Evolutionary conservation across 2,113 vertebrate species (phyloP).

Genomic region (Heterotis niloticus): DNA sequence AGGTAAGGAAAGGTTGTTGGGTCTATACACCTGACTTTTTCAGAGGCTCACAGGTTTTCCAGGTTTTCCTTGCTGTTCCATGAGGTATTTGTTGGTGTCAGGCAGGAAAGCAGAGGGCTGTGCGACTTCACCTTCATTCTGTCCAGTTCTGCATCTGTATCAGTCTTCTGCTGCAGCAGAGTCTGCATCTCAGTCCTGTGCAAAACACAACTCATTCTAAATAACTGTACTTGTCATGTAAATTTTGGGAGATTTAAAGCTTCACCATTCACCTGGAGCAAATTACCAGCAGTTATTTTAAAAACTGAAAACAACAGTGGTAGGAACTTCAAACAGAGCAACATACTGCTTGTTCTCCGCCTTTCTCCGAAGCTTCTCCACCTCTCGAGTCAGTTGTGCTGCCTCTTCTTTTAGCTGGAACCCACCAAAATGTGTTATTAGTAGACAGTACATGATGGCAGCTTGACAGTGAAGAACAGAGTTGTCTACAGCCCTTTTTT

Average conservation of each 20-base stretch:
- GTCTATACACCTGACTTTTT: not conserved
- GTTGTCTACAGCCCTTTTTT: too few relatives aligned
- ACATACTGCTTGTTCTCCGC: constrained; percentile 47
- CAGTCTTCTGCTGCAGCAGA: constrained; percentile 37
- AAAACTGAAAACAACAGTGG: not conserved
- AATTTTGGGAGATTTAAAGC: not conserved
- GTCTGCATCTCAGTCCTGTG: constrained; percentile 41
- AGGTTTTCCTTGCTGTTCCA: too few relatives aligned
- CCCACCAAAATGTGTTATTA: not conserved
- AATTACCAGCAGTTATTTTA: not conserved
- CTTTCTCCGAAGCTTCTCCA: constrained; percentile 38
- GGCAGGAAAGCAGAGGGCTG: not conserved
- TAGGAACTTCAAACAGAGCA: not conserved
- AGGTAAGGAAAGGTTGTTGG: not conserved
- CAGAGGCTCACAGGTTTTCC: not conserved
- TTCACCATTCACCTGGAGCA: not conserved
- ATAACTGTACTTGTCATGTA: not conserved
- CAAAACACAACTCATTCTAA: not conserved
- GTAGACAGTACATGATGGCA: not conserved
- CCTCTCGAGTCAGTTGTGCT: constrained; percentile 14
- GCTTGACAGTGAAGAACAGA: not conserved
- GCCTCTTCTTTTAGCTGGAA: constrained; percentile 30
- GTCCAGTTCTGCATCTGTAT: constrained; percentile 36
- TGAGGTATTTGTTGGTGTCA: too few relatives aligned
- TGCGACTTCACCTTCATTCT: constrained; percentile 40